Evolutionary conservation across 2,888 invertebrate genomes (phyloP).

Genomic region (Pycnomerus fuliginosus): DNA sequence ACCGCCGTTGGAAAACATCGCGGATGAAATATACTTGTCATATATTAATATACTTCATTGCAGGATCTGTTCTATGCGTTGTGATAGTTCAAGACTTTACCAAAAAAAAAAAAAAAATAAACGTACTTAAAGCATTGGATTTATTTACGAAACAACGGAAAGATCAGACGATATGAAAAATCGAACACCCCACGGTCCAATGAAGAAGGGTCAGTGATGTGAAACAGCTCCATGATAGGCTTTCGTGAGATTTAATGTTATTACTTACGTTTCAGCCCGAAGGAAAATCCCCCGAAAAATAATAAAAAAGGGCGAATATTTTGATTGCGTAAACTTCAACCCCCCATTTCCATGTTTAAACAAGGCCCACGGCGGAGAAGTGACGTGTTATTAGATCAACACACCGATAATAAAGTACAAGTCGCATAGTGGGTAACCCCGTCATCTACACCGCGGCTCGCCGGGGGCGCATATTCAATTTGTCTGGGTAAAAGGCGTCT

Average conservation of each 20-base stretch:
- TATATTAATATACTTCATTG: slow-evolving; percentile 39
- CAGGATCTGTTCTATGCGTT: slow-evolving; percentile 33
- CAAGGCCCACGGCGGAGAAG: slow-evolving; percentile 12
- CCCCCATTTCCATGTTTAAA: too few species aligned
- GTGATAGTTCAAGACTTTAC: slow-evolving; percentile 35
- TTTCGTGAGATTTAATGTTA: too few species aligned
- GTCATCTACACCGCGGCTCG: slow-evolving; percentile 14
- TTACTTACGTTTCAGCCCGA: too few species aligned
- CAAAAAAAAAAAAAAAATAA: slow-evolving; percentile 23
- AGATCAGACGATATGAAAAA: too few species aligned
- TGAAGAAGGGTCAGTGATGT: too few species aligned
- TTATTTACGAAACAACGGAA: too few species aligned
- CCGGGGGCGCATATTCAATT: slow-evolving; percentile 16
- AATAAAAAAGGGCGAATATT: too few species aligned
- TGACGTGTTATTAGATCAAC: slow-evolving; percentile 26
- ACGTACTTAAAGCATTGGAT: slow-evolving; percentile 24
- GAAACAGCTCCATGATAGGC: too few species aligned
- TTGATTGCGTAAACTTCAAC: too few species aligned
- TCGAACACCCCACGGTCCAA: too few species aligned
- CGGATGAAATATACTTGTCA: slow-evolving; percentile 45
- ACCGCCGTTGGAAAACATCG: too few species aligned
- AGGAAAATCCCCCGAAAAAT: too few species aligned
- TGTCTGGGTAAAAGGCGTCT: slow-evolving; percentile 2
- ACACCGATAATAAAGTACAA: slow-evolving; percentile 26
- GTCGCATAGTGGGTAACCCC: slow-evolving; percentile 16